These are phyloP conservation scores for Myrmecophaga tridactyla DNA, from an alignment of 2,113 vertebrate genomes.

Conservation along the genomic window DNA sequence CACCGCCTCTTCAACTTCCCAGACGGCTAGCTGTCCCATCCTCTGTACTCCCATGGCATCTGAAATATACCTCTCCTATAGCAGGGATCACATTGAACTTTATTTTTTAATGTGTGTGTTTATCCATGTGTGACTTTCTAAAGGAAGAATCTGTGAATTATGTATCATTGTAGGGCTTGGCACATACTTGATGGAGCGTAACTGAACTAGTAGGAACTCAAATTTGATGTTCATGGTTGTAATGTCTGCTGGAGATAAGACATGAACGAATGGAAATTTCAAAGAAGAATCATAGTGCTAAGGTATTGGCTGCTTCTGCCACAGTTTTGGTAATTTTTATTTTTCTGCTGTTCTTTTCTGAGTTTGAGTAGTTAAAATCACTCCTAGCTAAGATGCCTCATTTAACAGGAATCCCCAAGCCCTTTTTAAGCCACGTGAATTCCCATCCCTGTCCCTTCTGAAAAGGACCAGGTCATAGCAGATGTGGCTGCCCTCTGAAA, in stretches of 20 bases:
- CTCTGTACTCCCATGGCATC: neutral
- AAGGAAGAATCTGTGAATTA: constrained; percentile 23
- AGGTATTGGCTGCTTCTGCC: neutral
- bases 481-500: neutral
- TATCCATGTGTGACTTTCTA: constrained; percentile 11
- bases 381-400: neutral
- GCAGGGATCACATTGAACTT: neutral
- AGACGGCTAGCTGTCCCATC: neutral
- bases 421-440: neutral
- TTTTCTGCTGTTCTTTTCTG: neutral
- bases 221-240: neutral
- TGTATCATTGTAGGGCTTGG: neutral
- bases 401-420: neutral
- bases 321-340: neutral
- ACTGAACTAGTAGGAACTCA: neutral
- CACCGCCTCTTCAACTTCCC: neutral
- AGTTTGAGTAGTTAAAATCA: neutral
- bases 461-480: neutral
- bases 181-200: neutral
- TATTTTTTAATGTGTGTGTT: neutral
- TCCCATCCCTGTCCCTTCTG: neutral
- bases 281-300: neutral
- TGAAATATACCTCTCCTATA: neutral
- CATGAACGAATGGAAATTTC: neutral
- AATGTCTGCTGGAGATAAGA: neutral